Base-by-base conservation (phyloP, 2,113 vertebrate genomes). In the Xenopus borealis region DNA sequence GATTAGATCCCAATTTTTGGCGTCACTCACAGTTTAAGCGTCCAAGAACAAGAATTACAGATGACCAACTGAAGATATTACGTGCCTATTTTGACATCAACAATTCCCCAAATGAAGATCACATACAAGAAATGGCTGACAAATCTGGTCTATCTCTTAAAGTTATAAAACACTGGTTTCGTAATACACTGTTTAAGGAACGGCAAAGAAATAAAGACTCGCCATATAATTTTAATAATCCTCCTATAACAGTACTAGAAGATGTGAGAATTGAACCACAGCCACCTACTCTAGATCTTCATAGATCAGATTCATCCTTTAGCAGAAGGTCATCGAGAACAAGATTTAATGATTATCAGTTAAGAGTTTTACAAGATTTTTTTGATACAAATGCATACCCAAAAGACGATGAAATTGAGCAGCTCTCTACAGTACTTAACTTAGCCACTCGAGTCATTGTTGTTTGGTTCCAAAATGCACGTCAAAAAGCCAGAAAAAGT, bases 111-210 rank as follows among this genome's bases (percentile, higher is more conserved):
- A 96, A 94, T 68, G 97, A 99, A 83, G 97, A 99, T 65, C 97
- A 99, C 86, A 96, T 99, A 79, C 97, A 98, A 72, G 97, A 99
- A 85, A 99, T 99, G 97, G 96, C 96, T 16, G 97, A 99, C 23
- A 99, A 98, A 82, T 99, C 97, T 72, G 94, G 96, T 57, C 93
- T 99, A 72, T 98, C 97, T 7, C 96, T 98, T 82, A 99, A 99
- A 82, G 97, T 99, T 72, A 99, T 99, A 83, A 99, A 99, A 84
- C 97, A 99, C 89, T 99, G 97, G 97, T 99, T 99, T 86, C 94
- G 97, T 79, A 99, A 99, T 80, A 99, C 97, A 0, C 90, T 99
- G 14, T 99, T 99, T 80, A 99, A 99, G 86, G 97, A 99, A 78
- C 86, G 97, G 52, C 97, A 99, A 84, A 89, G 97, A 79, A 99